These are phyloP conservation scores for Baryphthengus martii DNA, from an alignment of 2,113 vertebrate species.

Conservation along the genomic window DNA sequence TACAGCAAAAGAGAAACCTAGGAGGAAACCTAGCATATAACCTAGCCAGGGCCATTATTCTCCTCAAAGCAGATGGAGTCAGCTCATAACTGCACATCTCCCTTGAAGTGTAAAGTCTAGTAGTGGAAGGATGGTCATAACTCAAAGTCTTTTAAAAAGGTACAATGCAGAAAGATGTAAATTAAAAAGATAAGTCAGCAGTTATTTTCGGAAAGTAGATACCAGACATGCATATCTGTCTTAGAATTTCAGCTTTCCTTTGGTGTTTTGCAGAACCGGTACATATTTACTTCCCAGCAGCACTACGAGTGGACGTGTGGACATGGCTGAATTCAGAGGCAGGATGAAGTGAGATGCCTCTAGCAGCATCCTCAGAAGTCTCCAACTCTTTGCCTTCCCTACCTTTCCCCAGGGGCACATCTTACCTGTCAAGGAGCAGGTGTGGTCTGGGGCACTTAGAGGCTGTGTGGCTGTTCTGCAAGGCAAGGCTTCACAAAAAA, in stretches of 20 bases:
- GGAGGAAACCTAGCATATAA: neutral
- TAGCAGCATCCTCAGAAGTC: neutral
- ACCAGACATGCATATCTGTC: neutral
- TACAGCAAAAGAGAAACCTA: neutral
- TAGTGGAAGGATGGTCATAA: neutral
- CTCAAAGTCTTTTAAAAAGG: neutral
- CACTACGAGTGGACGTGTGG: neutral
- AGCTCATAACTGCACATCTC: neutral
- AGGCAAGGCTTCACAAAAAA: accelerated
- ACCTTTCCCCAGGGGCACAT: neutral
- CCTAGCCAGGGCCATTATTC: neutral
- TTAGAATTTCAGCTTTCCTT: neutral
- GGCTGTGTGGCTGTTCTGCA: accelerated
- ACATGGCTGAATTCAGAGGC: neutral
- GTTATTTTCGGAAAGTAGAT: neutral
- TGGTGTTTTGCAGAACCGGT: neutral
- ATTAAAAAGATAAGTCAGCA: neutral
- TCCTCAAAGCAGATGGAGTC: neutral
- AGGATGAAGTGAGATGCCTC: neutral
- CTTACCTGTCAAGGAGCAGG: neutral
- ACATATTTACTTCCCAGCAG: neutral
- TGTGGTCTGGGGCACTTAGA: neutral
- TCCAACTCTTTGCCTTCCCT: neutral
- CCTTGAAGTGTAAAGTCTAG: accelerated
- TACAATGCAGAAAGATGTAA: neutral